Percentiles rank a stretch among this genome's conserved stretches.
Evolutionary conservation across 2,797 vertebrate genomes (phyloP).

Genomic region (Adelosebastes latens): DNA sequence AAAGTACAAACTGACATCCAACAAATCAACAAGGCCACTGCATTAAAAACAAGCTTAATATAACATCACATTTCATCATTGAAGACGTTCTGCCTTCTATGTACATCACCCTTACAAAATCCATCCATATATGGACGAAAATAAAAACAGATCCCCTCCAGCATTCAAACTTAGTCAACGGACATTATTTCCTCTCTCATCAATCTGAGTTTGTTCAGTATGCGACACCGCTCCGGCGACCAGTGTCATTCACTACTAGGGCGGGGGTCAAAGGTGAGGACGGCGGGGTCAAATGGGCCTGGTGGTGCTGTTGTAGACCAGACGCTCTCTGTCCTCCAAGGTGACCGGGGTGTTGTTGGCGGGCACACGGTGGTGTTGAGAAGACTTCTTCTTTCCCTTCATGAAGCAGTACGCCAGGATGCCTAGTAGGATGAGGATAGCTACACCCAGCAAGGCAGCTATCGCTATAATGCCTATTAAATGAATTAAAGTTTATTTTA

Average conservation of each 20-base stretch:
- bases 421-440: conserved; percentile 83
- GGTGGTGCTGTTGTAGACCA: conserved; percentile 92
- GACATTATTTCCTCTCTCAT: conserved; percentile 8
- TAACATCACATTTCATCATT: conserved; percentile 37
- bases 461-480: conserved; percentile 72
- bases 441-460: conserved; percentile 82
- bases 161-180: neutral
- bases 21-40: conserved; percentile 7
- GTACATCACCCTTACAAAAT: conserved; percentile 15
- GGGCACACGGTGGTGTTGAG: conserved; percentile 76
- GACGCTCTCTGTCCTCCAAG: conserved; percentile 87
- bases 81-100: conserved; percentile 5
- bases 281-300: conserved; percentile 87
- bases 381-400: conserved; percentile 80
- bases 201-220: conserved; percentile 32
- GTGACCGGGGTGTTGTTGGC: conserved; percentile 78
- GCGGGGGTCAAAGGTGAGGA: conserved; percentile 8
- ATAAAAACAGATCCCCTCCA: conserved; percentile 15
- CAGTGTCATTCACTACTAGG: neutral
- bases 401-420: conserved; percentile 87
- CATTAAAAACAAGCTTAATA: conserved; percentile 31
- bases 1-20: conserved; percentile 50
- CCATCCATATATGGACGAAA: conserved; percentile 13
- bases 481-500: neutral
- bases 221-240: neutral